phyloP scores from a whole-genome alignment of 2,113 vertebrate genomes.

The Heterotis niloticus region DNA sequence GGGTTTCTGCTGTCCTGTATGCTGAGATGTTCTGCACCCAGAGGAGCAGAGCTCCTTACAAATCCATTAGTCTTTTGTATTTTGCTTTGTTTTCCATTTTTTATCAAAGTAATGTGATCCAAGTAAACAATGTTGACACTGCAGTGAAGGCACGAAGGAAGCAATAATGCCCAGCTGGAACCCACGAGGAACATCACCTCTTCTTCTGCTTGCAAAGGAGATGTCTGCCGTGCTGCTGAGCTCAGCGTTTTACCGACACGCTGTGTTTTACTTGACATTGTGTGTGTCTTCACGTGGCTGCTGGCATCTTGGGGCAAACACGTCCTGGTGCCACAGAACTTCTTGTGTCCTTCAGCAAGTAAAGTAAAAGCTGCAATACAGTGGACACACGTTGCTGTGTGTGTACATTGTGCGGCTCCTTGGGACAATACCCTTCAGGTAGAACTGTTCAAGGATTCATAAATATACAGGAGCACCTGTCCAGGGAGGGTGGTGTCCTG shows the following conservation, averaged over 20 bases:
- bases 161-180: slow-evolving; percentile 28
- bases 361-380: slow-evolving; percentile 6
- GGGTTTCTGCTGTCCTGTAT: neutral
- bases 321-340: neutral
- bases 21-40: neutral
- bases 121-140: slow-evolving; percentile 40
- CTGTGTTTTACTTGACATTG: slow-evolving; percentile 45
- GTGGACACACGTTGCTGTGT: neutral
- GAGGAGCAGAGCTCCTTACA: neutral
- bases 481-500: slow-evolving; percentile 30
- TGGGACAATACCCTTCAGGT: neutral
- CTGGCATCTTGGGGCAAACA: neutral
- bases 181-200: slow-evolving; percentile 11
- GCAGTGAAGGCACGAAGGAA: slow-evolving; percentile 23
- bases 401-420: neutral
- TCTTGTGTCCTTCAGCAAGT: neutral
- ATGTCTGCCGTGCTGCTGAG: slow-evolving; percentile 56
- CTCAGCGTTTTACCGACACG: slow-evolving; percentile 53
- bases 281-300: slow-evolving; percentile 35
- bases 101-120: slow-evolving; percentile 24
- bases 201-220: slow-evolving; percentile 41
- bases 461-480: slow-evolving; percentile 73
- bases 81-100: slow-evolving; percentile 31
- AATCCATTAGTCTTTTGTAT: slow-evolving; percentile 16
- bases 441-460: slow-evolving; percentile 44